Conservation (phyloP, 2,797 vertebrate species). For the Odontamblyopus rebecca region DNA sequence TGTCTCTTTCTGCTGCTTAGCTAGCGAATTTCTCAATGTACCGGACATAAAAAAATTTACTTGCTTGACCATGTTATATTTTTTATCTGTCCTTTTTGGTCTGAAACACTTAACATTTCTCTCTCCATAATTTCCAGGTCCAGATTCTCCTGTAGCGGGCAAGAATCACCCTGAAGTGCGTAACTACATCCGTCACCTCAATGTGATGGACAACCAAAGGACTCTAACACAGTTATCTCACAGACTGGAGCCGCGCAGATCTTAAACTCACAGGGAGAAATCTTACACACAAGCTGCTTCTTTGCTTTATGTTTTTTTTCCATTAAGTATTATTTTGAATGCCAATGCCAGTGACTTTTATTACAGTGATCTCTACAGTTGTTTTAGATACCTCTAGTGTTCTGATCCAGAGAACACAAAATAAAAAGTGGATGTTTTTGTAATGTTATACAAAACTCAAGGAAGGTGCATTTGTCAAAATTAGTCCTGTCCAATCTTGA, state of each 20-base stretch:
- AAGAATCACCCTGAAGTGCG: conserved; percentile 95
- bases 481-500: neutral
- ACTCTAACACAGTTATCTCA: conserved; percentile 95
- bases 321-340: conserved; percentile 48
- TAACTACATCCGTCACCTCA: conserved; percentile 92
- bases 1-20: neutral
- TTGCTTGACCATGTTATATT: neutral
- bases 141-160: conserved; percentile 85
- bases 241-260: conserved; percentile 90
- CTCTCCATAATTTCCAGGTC: conserved; percentile 70
- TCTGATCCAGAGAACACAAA: neutral
- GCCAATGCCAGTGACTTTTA: conserved; percentile 27
- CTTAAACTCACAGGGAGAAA: conserved; percentile 73
- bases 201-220: conserved; percentile 98
- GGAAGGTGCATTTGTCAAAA: neutral
- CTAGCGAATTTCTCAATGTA: neutral
- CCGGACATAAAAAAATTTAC: neutral
- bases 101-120: neutral
- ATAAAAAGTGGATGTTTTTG: neutral
- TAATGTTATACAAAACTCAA: neutral
- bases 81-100: too few relatives aligned
- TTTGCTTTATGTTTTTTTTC: conserved; percentile 46
- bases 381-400: conserved; percentile 1
- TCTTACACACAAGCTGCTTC: conserved; percentile 68
- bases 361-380: neutral